Evolutionary conservation across 2,113 vertebrate species (phyloP), one percentile per base, ranked within the genome.

Genomic region (Sinocyclocheilus rhinocerous): DNA sequence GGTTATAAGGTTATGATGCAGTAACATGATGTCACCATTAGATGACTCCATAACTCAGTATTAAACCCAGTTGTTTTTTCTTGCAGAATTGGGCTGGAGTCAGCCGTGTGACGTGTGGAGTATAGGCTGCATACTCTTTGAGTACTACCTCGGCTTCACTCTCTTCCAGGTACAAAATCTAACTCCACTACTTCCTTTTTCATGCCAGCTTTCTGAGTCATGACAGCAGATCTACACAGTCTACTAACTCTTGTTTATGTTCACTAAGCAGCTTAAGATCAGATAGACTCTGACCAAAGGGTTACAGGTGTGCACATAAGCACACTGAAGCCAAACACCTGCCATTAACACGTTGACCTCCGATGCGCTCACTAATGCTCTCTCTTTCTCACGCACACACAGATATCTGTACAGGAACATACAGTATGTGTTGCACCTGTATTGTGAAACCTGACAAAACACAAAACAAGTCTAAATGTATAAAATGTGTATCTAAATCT

Each of bases 101-200:
- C 97, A 99, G 88, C 97, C 97, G 0, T 99, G 98, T 89, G 98
- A 99, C 4, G 97, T 98, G 69, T 99, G 98, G 98, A 99, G 98
- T 81, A 96, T 98, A 22, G 98, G 98, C 90, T 99, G 97, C 89
- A 98, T 99, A 92, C 92, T 99, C 91, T 98, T 99, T 79, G 98
- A 99, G 90, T 99, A 98, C 92, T 99, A 99, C 70, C 92, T 96
- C 88, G 98, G 98, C 88, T 97, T 96, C 94, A 99, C 98, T 13
- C 95, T 99, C 80, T 99, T 97, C 86, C 97, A 99, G 96, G 98
- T 99, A 91, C 57, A 36, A 26, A 76, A 48, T 26, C 50, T 9
- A 82, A 11, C 12, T 48, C 72, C 13, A 0, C 69, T 45, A 50
- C 4, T 16, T 83, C 0, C 4, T 18, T 52, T 52, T 52, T 52